Conservation (phyloP, 2,797 vertebrate species). For the Hippocampus kuda region DNA sequence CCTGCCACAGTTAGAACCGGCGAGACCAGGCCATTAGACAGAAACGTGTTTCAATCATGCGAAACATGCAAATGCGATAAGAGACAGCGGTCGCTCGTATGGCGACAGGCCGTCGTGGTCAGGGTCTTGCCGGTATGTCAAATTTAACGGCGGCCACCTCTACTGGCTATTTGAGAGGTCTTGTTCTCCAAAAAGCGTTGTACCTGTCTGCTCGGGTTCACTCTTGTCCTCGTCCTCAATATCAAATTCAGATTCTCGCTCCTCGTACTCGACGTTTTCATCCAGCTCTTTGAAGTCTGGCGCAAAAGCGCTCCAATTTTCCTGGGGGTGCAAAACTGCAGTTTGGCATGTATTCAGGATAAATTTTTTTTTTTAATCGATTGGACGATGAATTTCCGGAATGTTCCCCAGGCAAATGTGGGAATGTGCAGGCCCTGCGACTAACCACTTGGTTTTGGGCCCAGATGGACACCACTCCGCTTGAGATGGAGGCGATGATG, state of each 20-base stretch:
- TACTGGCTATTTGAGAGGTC: too few relatives aligned
- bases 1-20: slow-evolving; percentile 57
- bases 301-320: slow-evolving; percentile 98
- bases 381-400: too few relatives aligned
- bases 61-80: too few relatives aligned
- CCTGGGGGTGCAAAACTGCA: slow-evolving; percentile 55
- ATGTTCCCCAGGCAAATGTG: too few relatives aligned
- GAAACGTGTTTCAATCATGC: not conserved
- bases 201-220: slow-evolving; percentile 94
- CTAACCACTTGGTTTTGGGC: slow-evolving; percentile 98
- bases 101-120: too few relatives aligned
- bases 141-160: too few relatives aligned
- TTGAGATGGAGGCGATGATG: slow-evolving; percentile 95
- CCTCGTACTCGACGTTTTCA: slow-evolving; percentile 96
- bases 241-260: slow-evolving; percentile 94
- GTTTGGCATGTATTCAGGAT: too few relatives aligned
- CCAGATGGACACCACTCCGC: slow-evolving; percentile 97
- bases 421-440: not conserved
- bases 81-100: too few relatives aligned
- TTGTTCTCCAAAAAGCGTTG: too few relatives aligned
- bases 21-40: not conserved
- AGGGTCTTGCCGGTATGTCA: too few relatives aligned
- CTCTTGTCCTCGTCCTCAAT: slow-evolving; percentile 98
- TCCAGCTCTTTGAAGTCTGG: slow-evolving; percentile 97
- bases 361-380: not conserved